Base-by-base conservation (phyloP, 2,888 invertebrate genomes). In the Subacronicta megacephala region DNA sequence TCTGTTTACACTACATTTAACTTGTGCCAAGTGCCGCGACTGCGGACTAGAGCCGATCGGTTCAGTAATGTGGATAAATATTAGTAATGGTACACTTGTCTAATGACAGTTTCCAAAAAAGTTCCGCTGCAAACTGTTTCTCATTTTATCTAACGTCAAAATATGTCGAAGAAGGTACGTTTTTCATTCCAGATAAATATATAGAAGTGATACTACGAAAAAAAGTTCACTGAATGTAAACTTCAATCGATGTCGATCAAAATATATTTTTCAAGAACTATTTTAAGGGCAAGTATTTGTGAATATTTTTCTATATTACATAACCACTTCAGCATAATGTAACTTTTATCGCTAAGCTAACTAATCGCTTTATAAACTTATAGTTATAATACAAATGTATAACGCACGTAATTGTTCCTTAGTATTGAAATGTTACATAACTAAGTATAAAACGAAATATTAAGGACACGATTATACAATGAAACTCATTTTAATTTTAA, bases 1-100 rank as follows among this genome's bases (percentile, higher is more conserved):
- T 86, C 87, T 89, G 89, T 92, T 92, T 90, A 90, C 92, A 84
- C 86, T 92, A 91, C 90, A 92, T 92, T 92, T 87, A 92, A 92
- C 92, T 91, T 90, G 87, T 81, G 88, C 88, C 85, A 87, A 90
- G 90, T 88, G 83, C 84, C 77, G 76, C 72, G 76, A 77, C 81
- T 75, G 74, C 65, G 73, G 75, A 66, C 78, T 74, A 75, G 72
- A 81, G 79, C 80, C 80, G 77, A 76, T 75, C 77, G 78, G 54
- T 63, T 9, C 64, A 45, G 77, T 71, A 80, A 80, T 66, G 78
- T 63, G 77, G 68, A 75, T 75, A 78, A 74, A 78, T 80, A 81
- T 81, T 78, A 80, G 70, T 80, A 69, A 82, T 77, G 74, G 75
- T 71, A 63, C 64, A 59, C 55, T 74, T 70, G 62, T 63, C 42